Evolutionary conservation across 2,888 invertebrate genomes (phyloP), one percentile per base, ranked within the genome.

Genomic region (Sarcophaga rosellei): DNA sequence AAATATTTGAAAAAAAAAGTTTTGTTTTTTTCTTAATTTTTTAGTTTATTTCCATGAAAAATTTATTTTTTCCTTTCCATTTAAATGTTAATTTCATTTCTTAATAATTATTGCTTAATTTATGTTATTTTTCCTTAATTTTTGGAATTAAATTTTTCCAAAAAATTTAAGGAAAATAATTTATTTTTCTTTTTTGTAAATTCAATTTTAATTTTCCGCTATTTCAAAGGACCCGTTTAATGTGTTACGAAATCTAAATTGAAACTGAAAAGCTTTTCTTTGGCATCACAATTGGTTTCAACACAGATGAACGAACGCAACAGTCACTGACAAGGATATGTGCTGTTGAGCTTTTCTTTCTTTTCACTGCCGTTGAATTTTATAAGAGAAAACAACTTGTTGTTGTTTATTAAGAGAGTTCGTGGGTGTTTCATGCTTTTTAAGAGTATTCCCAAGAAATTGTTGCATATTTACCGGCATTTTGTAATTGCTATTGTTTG

Each of bases 401-500:
- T 35, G n/a, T 69, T 35, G 23, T 47, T 10, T 25, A 21, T 69
- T 68, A 86, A 86, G 85, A 81, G 81, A 1, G 12, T 11, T 72
- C 20, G 62, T 45, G 66, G 66, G 66, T 72, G 77, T 61, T 59
- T 0, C 57, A 44, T 12, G 11, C n/a, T 15, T 4, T 15, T 11
- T 21, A 76, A 82, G 77, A 77, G 47, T 63, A n/a, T 15, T 8
- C 61, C 59, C 23, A 35, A 11, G 17, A 45, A 86, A 86, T 86
- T 84, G 84, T 86, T 86, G 86, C 86, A 86, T 69, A 78, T 75
- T 86, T 86, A 57, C 86, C 86, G 86, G 86, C 86, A 45, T 84
- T 86, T 78, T 44, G 17, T 25, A 59, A n/a, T 69, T 53, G 68
- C 76, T 73, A 70, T 72, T 70, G 53, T 45, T 6, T 45, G 20